phyloP scores from a whole-genome alignment of 92 coral and sea anemone species.

The Epizoanthus scotinus region DNA sequence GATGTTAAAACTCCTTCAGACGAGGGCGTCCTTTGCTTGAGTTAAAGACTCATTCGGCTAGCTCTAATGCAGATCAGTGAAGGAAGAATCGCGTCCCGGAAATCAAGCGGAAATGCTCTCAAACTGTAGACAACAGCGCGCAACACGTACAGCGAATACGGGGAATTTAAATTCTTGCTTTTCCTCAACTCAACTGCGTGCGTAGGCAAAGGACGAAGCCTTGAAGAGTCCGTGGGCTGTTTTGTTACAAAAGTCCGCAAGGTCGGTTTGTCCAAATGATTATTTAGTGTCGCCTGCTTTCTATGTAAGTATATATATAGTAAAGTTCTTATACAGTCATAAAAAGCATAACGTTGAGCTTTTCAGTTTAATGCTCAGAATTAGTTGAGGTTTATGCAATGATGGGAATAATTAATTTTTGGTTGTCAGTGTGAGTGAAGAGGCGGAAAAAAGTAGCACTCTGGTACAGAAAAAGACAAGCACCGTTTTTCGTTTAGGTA shows the following conservation, averaged over 20 bases:
- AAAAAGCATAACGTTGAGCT: constrained; percentile 27
- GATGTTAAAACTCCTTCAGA: constrained; percentile 38
- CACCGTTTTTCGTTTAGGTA: not conserved
- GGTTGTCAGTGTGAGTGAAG: not conserved
- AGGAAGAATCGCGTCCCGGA: constrained; percentile 26
- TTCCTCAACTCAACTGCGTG: constrained; percentile 10
- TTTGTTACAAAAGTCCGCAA: constrained; percentile 26
- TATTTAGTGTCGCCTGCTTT: constrained; percentile 6
- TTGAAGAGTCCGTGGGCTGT: constrained; percentile 38
- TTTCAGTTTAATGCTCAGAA: constrained; percentile 31
- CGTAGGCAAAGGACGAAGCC: constrained; percentile 25
- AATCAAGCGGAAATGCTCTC: constrained; percentile 42
- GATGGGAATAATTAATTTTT: constrained; percentile 34
- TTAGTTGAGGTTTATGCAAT: constrained; percentile 30
- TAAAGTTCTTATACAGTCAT: constrained; percentile 1
- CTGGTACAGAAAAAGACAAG: not conserved
- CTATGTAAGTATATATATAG: not conserved
- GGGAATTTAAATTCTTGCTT: not conserved
- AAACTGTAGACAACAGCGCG: constrained; percentile 19
- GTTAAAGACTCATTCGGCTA: not conserved
- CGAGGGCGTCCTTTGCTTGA: constrained; percentile 27
- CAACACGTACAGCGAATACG: constrained; percentile 1
- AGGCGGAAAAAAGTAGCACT: not conserved
- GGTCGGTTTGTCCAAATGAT: constrained; percentile 38
- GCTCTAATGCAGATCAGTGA: not conserved